These are phyloP conservation scores for Enteromius anoplus DNA, from an alignment of 2,797 vertebrate species.

Conservation along the genomic window DNA sequence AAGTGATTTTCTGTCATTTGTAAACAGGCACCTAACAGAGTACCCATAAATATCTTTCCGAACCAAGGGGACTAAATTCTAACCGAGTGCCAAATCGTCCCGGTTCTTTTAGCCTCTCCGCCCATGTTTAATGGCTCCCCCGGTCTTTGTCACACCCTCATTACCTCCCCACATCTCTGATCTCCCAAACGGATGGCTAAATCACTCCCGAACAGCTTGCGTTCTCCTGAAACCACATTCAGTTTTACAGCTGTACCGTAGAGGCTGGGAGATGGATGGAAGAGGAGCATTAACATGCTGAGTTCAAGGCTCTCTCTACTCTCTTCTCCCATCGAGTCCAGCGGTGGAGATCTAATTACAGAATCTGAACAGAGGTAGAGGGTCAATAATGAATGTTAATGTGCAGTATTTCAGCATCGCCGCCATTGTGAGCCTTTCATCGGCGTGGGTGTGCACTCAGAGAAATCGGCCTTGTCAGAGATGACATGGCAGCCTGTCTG, in stretches of 20 bases:
- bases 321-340: slow-evolving; percentile 38
- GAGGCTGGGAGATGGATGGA: slow-evolving; percentile 44
- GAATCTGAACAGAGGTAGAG: slow-evolving; percentile 49
- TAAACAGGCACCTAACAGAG: background rate
- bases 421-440: slow-evolving; percentile 62
- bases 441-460: slow-evolving; percentile 26
- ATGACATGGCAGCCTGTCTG: slow-evolving; percentile 39
- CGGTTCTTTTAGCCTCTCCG: slow-evolving; percentile 48
- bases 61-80: background rate
- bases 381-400: slow-evolving; percentile 56
- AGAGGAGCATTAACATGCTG: slow-evolving; percentile 47
- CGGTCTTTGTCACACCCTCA: slow-evolving; percentile 55
- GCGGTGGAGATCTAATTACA: slow-evolving; percentile 56
- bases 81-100: slow-evolving; percentile 12
- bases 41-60: slow-evolving; percentile 9
- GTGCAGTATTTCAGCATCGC: slow-evolving; percentile 47
- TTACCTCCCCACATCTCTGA: slow-evolving; percentile 51
- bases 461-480: slow-evolving; percentile 28
- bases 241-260: slow-evolving; percentile 52
- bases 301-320: slow-evolving; percentile 47
- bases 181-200: slow-evolving; percentile 48
- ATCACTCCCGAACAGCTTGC: slow-evolving; percentile 53
- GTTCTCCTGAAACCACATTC: slow-evolving; percentile 55
- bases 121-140: slow-evolving; percentile 54
- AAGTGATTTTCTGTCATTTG: slow-evolving; percentile 5